Evolutionary conservation across 1,140 invertebrate species (phyloP).

Genomic region (Drosophila lowei): DNA sequence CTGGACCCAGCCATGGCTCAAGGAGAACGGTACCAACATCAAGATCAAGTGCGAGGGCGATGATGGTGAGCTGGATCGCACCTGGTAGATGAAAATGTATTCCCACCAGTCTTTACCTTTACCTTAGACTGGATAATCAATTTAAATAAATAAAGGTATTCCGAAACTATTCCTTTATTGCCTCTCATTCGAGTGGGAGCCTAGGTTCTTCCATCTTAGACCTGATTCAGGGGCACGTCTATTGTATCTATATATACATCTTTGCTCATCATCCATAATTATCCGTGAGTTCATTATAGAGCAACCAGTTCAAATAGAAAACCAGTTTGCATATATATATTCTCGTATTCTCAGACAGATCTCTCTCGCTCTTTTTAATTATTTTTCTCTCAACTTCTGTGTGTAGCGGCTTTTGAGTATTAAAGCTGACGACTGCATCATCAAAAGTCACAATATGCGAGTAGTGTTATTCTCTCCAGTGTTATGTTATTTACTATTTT

Average conservation of each 20-base stretch:
- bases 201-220: too few relatives aligned
- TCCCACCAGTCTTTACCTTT: too few relatives aligned
- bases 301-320: constrained; percentile 18
- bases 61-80: constrained; percentile 35
- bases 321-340: constrained; percentile 26
- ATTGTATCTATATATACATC: too few relatives aligned
- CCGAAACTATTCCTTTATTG: background rate
- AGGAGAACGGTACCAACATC: constrained; percentile 53
- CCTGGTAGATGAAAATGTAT: constrained; percentile 29
- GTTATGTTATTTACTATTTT: background rate
- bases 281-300: background rate
- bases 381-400: background rate
- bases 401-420: background rate
- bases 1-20: constrained; percentile 45
- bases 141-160: background rate
- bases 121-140: background rate
- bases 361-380: background rate
- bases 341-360: background rate
- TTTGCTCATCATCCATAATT: background rate
- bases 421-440: constrained; percentile 7
- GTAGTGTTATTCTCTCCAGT: background rate
- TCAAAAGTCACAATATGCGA: background rate
- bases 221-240: too few relatives aligned
- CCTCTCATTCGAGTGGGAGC: too few relatives aligned
- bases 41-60: constrained; percentile 54